Percentiles rank a stretch among this genome's conserved stretches.
These are phyloP conservation scores for Prolemur simus DNA, from an alignment of 2,113 vertebrate genomes.

Conservation along the genomic window DNA sequence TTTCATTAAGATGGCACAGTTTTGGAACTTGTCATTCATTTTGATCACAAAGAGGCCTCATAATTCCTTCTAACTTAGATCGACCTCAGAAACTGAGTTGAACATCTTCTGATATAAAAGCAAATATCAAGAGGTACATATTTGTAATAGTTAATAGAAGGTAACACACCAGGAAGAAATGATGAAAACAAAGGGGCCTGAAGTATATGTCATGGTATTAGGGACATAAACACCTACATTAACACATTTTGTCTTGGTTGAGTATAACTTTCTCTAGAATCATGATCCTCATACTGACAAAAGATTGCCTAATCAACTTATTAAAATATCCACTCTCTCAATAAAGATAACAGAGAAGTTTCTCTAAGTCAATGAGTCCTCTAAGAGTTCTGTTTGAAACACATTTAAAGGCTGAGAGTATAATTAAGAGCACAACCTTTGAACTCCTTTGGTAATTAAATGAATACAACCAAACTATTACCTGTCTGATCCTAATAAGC, in stretches of 20 bases:
- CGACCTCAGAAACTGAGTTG: neutral
- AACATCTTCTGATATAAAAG: slow-evolving; percentile 25
- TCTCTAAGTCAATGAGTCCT: neutral
- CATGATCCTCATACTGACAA: neutral
- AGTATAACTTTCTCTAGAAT: slow-evolving; percentile 15
- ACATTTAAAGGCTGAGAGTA: neutral
- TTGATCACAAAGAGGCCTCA: neutral
- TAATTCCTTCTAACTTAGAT: neutral
- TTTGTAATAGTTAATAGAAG: neutral
- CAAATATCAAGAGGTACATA: neutral
- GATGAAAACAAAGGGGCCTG: neutral
- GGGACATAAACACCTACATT: neutral
- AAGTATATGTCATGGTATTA: neutral
- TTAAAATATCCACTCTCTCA: slow-evolving; percentile 38
- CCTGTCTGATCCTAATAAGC: slow-evolving; percentile 97
- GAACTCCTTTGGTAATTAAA: neutral
- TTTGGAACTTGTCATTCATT: slow-evolving; percentile 33
- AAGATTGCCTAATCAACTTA: neutral
- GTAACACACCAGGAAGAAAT: neutral
- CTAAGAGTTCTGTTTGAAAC: neutral
- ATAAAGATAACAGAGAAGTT: neutral
- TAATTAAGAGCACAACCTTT: slow-evolving; percentile 39
- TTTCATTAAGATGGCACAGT: neutral
- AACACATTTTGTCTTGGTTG: slow-evolving; percentile 1
- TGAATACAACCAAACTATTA: slow-evolving; percentile 75